phyloP scores from a whole-genome alignment of 2,797 vertebrate species.

The Mycteria americana region DNA sequence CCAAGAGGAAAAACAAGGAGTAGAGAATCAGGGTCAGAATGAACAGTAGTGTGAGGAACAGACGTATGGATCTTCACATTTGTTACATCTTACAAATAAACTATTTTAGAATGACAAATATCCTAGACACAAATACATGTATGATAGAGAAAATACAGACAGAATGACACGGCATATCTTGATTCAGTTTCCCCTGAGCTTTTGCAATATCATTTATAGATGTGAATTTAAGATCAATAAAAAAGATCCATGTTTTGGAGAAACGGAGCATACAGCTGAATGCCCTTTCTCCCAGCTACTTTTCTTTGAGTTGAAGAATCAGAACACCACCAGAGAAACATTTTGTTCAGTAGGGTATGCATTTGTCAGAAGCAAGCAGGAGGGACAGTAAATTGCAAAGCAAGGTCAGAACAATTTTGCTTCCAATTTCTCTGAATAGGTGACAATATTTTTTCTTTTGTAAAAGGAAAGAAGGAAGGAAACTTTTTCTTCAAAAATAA shows the following conservation, averaged over 20 bases:
- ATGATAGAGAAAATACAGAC: background rate
- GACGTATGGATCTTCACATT: background rate
- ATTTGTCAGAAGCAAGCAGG: background rate
- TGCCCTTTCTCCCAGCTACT: background rate
- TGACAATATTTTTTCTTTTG: conserved; percentile 4
- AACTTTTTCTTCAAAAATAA: background rate
- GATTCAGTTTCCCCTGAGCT: background rate
- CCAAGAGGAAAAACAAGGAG: background rate
- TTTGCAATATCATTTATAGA: background rate
- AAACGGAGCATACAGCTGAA: background rate
- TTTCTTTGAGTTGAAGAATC: conserved; percentile 20
- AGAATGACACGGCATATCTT: background rate
- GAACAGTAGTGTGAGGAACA: background rate
- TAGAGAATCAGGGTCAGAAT: background rate
- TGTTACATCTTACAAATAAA: background rate
- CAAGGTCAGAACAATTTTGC: background rate
- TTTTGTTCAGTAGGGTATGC: background rate
- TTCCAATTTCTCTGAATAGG: conserved; percentile 22
- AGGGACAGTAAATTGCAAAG: conserved; percentile 12
- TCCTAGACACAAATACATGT: background rate
- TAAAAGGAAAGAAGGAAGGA: background rate
- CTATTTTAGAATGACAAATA: background rate
- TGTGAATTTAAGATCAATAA: background rate
- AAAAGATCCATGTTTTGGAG: background rate
- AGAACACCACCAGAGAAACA: background rate